A percentile compares a stretch with the other conserved stretches of the same genome.
These are phyloP conservation scores for Sceloporus tristichus DNA, from an alignment of 2,113 vertebrate species.

Conservation along the genomic window DNA sequence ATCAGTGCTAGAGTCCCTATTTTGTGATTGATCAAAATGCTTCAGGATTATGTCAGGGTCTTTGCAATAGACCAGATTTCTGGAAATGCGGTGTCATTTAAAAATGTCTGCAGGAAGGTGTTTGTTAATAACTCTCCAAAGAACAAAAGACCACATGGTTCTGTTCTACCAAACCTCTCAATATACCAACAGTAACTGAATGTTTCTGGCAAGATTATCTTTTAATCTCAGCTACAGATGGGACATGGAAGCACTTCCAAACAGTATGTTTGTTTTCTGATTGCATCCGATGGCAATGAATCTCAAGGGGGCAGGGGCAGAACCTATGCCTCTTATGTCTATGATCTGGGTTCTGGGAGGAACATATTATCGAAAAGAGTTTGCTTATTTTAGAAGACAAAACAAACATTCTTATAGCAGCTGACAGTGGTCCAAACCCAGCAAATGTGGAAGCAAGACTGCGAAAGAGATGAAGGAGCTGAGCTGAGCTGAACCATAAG, in stretches of 20 bases:
- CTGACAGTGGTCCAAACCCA: background rate
- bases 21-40: background rate
- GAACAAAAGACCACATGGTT: background rate
- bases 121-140: conserved; percentile 15
- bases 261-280: conserved; percentile 1
- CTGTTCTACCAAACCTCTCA: background rate
- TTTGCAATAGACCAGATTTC: background rate
- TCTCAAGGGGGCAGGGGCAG: background rate
- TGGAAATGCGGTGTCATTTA: background rate
- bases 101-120: background rate
- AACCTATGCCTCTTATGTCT: background rate
- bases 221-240: background rate
- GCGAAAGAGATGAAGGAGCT: background rate
- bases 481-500: too few species aligned
- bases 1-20: background rate
- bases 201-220: conserved; percentile 8
- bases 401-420: background rate
- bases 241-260: background rate
- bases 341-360: background rate
- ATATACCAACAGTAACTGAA: conserved; percentile 9
- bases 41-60: background rate
- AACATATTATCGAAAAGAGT: background rate
- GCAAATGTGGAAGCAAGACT: background rate
- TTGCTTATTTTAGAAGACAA: background rate
- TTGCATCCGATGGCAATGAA: background rate